Evolutionary conservation across 2,113 vertebrate species (phyloP).

Genomic region (Myiagra hebetior): DNA sequence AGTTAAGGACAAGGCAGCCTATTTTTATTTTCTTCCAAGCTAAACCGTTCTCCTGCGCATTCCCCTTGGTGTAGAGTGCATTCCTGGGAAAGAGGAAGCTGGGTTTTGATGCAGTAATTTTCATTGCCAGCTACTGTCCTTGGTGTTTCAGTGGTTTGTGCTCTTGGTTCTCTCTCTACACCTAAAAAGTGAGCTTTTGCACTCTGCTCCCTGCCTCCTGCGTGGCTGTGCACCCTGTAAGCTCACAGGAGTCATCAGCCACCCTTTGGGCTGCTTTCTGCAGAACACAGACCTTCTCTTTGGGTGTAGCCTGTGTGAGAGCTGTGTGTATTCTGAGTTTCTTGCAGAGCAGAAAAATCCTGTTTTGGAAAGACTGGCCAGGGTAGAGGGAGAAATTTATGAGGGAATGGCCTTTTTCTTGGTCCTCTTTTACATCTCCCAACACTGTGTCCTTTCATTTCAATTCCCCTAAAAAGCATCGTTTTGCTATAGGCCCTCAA

Average conservation of each 20-base stretch:
- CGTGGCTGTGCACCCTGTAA: not conserved
- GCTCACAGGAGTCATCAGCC: not conserved
- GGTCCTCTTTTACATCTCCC: not conserved
- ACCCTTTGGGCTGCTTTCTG: not conserved
- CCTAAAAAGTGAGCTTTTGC: not conserved
- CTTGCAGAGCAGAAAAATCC: not conserved
- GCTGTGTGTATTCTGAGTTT: not conserved
- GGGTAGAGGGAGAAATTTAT: not conserved
- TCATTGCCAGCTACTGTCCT: not conserved
- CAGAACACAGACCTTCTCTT: not conserved
- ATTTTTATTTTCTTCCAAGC: constrained; percentile 23
- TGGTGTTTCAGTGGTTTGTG: not conserved
- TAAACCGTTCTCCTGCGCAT: not conserved
- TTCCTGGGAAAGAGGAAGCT: not conserved
- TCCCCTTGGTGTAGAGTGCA: not conserved
- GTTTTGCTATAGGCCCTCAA: not conserved
- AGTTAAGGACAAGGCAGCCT: constrained; percentile 23
- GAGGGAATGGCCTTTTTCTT: not conserved
- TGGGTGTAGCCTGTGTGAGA: not conserved
- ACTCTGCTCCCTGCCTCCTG: not conserved
- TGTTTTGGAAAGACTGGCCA: not conserved
- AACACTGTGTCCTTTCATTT: not conserved
- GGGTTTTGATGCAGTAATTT: not conserved
- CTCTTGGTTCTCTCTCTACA: not conserved
- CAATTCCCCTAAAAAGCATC: not conserved